A percentile compares a stretch with the other conserved stretches of the same genome.
Conservation (phyloP, 2,888 invertebrate species). For the Melanchra persicariae region DNA sequence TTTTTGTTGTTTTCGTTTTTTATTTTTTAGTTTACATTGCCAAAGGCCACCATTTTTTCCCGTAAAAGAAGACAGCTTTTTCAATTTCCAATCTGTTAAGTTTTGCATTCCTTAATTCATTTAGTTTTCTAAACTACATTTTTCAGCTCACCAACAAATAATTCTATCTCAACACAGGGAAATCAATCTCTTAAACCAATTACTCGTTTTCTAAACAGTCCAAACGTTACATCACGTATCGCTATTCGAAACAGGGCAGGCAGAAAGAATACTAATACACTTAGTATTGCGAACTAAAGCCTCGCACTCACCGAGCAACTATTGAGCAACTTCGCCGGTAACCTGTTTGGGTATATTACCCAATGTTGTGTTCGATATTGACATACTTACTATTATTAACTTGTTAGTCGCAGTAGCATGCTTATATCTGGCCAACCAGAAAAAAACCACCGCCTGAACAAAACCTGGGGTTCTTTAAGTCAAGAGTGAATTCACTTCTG, state of each 20-base stretch:
- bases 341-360: slow-evolving; percentile 28
- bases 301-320: slow-evolving; percentile 17
- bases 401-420: not conserved
- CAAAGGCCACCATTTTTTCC: too few relatives aligned
- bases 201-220: slow-evolving; percentile 48
- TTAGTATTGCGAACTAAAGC: slow-evolving; percentile 19
- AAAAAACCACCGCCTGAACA: not conserved
- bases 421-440: not conserved
- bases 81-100: too few relatives aligned
- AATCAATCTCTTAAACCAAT: slow-evolving; percentile 9
- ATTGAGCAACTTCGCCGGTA: slow-evolving; percentile 18
- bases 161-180: slow-evolving; percentile 7
- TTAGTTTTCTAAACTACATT: too few relatives aligned
- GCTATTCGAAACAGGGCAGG: slow-evolving; percentile 39
- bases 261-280: slow-evolving; percentile 54
- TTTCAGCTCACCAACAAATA: too few relatives aligned
- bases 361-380: slow-evolving; percentile 28
- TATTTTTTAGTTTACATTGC: too few relatives aligned
- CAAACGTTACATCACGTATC: slow-evolving; percentile 34
- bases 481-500: too few relatives aligned
- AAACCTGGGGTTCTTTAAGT: too few relatives aligned
- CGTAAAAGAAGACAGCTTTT: too few relatives aligned
- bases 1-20: too few relatives aligned
- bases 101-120: too few relatives aligned
- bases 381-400: slow-evolving; percentile 30